Evolutionary conservation across 2,888 invertebrate genomes (phyloP).

Genomic region (Drosophila pullipes): DNA sequence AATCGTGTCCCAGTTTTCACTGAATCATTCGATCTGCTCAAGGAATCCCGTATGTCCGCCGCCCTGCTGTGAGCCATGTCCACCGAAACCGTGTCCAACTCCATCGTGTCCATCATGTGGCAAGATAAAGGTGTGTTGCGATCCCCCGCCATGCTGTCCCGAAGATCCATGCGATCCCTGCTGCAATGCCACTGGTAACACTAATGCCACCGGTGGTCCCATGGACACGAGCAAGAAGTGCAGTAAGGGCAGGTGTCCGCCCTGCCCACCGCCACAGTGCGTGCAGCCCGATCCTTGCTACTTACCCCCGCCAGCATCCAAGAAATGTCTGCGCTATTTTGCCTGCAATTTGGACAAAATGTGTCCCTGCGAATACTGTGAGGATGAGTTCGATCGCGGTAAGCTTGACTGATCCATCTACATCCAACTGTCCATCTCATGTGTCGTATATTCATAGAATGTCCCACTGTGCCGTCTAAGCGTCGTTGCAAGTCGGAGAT

Average conservation of each 20-base stretch:
- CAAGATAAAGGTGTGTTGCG: slow-evolving; percentile 8
- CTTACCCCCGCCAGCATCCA: slow-evolving; percentile 23
- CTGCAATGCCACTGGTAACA: slow-evolving; percentile 1
- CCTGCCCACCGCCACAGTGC: slow-evolving; percentile 36
- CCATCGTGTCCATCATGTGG: slow-evolving; percentile 35
- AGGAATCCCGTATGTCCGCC: slow-evolving; percentile 62
- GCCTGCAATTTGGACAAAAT: slow-evolving; percentile 79
- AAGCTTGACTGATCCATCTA: slow-evolving; percentile 21
- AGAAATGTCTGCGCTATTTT: slow-evolving; percentile 77
- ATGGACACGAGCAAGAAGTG: slow-evolving; percentile 49
- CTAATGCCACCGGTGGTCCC: slow-evolving; percentile 61
- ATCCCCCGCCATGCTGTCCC: slow-evolving; percentile 11
- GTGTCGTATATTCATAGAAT: slow-evolving; percentile 38
- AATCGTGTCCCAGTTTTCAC: slow-evolving; percentile 82
- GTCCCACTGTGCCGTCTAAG: slow-evolving; percentile 66
- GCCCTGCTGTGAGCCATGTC: slow-evolving; percentile 12
- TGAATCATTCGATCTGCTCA: slow-evolving; percentile 66
- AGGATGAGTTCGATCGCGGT: slow-evolving; percentile 83
- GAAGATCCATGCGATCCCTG: slow-evolving; percentile 43
- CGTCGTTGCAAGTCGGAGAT: slow-evolving; percentile 37
- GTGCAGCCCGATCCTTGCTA: slow-evolving; percentile 61
- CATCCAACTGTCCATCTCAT: not conserved
- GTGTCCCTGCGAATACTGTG: slow-evolving; percentile 77
- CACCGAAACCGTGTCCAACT: not conserved
- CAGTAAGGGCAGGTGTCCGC: slow-evolving; percentile 36